These are phyloP conservation scores for Ptyas mucosa DNA, from an alignment of 2,113 vertebrate species.

Conservation along the genomic window DNA sequence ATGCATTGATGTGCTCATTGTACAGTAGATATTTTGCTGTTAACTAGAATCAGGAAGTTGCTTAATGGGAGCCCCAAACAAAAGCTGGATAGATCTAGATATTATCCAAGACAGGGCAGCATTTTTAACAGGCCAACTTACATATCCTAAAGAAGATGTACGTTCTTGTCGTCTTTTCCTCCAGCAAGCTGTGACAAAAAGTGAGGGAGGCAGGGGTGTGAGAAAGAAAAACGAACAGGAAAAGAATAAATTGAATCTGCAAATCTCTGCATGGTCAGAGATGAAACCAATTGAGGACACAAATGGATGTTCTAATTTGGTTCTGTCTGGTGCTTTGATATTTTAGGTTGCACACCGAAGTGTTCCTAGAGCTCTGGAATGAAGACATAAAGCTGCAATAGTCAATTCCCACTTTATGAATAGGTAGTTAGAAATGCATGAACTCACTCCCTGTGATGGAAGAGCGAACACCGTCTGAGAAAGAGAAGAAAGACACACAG, in stretches of 20 bases:
- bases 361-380: neutral
- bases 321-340: neutral
- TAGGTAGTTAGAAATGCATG: neutral
- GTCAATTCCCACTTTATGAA: neutral
- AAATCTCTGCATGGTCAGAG: neutral
- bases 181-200: neutral
- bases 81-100: slow-evolving; percentile 47
- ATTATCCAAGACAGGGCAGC: neutral
- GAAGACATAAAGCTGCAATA: neutral
- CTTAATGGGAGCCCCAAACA: slow-evolving; percentile 51
- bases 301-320: neutral
- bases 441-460: neutral
- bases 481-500: neutral
- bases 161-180: neutral
- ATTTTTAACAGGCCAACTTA: slow-evolving; percentile 54
- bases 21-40: slow-evolving; percentile 49
- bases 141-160: slow-evolving; percentile 29
- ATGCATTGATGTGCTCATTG: slow-evolving; percentile 45
- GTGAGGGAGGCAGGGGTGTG: neutral
- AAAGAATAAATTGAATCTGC: neutral
- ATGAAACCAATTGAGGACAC: neutral
- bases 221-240: neutral
- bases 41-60: slow-evolving; percentile 42
- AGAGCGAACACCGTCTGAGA: neutral
- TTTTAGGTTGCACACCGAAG: neutral